A percentile compares a stretch with the other conserved stretches of the same genome.
phyloP scores from a whole-genome alignment of 35 echinoderm and acorn worm species.

The Ophioderma brevispina region DNA sequence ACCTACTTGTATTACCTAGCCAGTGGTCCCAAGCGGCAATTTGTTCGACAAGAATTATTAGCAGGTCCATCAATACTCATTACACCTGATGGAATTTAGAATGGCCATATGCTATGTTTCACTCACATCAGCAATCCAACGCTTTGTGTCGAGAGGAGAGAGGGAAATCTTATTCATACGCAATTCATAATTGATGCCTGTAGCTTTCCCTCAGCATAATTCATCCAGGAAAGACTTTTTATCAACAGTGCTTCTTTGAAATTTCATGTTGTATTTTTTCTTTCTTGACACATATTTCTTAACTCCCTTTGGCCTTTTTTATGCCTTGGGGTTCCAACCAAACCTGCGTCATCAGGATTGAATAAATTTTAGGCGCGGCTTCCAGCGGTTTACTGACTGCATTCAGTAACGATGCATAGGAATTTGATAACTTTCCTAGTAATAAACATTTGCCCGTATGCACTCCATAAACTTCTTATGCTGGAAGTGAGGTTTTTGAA shows the following conservation, averaged over 20 bases:
- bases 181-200: background rate
- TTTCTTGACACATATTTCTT: slow-evolving; percentile 26
- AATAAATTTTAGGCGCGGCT: too few species aligned
- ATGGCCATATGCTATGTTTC: slow-evolving; percentile 17
- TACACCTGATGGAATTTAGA: slow-evolving; percentile 20
- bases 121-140: slow-evolving; percentile 18
- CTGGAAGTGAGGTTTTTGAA: too few species aligned
- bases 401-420: too few species aligned
- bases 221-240: slow-evolving; percentile 19
- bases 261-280: slow-evolving; percentile 22
- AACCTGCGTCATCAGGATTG: background rate
- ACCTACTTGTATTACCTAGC: too few species aligned
- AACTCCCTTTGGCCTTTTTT: slow-evolving; percentile 28
- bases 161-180: slow-evolving; percentile 24
- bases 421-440: too few species aligned
- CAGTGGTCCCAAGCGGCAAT: too few species aligned
- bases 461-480: too few species aligned
- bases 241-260: background rate
- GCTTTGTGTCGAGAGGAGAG: slow-evolving; percentile 7
- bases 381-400: too few species aligned
- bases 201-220: background rate
- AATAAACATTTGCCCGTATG: too few species aligned
- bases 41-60: too few species aligned
- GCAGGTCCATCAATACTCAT: slow-evolving; percentile 1
- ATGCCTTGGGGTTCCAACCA: too few species aligned